Evolutionary conservation across 2,888 invertebrate species (phyloP).

Genomic region (Idaea biselata): DNA sequence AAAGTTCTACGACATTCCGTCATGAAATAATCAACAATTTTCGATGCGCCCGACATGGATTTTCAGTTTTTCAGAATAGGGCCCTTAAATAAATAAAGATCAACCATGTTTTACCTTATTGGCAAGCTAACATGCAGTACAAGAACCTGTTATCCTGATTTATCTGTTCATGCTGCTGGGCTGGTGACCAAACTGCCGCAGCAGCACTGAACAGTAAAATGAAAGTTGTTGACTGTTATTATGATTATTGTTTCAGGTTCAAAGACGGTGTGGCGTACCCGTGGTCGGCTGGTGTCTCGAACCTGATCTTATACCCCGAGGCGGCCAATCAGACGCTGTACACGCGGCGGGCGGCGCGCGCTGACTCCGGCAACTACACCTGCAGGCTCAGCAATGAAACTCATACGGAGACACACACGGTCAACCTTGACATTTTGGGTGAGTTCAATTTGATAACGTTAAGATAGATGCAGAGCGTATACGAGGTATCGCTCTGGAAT

Average conservation of each 20-base stretch:
- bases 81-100: too few relatives aligned
- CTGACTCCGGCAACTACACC: conserved; percentile 87
- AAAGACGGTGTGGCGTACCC: conserved; percentile 88
- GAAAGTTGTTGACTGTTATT: background rate
- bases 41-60: too few relatives aligned
- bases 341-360: conserved; percentile 81
- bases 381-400: conserved; percentile 87
- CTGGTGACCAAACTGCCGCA: too few relatives aligned
- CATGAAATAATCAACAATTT: too few relatives aligned
- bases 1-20: too few relatives aligned
- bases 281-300: conserved; percentile 86
- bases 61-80: too few relatives aligned
- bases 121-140: too few relatives aligned
- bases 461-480: too few relatives aligned
- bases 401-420: conserved; percentile 82
- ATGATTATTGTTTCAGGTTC: conserved; percentile 77
- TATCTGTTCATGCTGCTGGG: too few relatives aligned
- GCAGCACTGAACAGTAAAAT: background rate
- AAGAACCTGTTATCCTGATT: too few relatives aligned
- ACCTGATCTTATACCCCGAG: conserved; percentile 87
- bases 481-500: too few relatives aligned
- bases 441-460: conserved; percentile 37
- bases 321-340: conserved; percentile 90
- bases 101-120: too few relatives aligned
- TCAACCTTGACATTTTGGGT: conserved; percentile 85